Percentiles rank a stretch among this genome's conserved stretches.
Conservation (phyloP, 2,113 vertebrate genomes). For the Nasalis larvatus region DNA sequence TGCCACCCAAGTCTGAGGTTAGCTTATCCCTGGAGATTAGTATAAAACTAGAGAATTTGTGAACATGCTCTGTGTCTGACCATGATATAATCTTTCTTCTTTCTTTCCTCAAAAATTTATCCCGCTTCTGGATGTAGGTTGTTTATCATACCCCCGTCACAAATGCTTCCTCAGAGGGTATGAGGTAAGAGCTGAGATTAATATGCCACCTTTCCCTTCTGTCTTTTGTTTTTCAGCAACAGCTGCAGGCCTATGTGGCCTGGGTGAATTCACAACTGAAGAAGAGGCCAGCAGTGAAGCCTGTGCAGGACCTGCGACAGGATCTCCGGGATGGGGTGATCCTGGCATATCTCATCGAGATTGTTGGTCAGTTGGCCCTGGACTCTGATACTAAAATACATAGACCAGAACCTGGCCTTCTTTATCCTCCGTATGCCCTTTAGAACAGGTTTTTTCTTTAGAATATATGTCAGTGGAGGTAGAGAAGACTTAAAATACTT, state of each 20-base stretch:
- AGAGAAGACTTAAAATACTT: neutral
- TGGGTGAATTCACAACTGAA: slow-evolving; percentile 98
- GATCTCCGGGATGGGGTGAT: slow-evolving; percentile 96
- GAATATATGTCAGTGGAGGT: neutral
- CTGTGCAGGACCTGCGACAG: slow-evolving; percentile 90
- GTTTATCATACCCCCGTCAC: neutral
- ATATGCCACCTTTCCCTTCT: neutral
- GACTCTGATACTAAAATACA: neutral
- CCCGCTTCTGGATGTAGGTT: neutral
- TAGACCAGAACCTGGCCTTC: neutral
- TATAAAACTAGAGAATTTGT: neutral
- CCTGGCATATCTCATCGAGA: slow-evolving; percentile 94
- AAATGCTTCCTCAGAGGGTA: neutral
- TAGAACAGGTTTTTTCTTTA: slow-evolving; percentile 12
- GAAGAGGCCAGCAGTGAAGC: slow-evolving; percentile 90
- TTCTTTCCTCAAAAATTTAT: neutral
- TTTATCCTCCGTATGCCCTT: neutral
- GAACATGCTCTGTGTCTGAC: neutral
- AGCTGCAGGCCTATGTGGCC: slow-evolving; percentile 94
- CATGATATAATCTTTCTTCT: neutral
- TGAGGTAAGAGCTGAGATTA: neutral
- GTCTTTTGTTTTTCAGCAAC: slow-evolving; percentile 88
- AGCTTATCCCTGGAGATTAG: neutral
- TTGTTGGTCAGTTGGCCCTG: slow-evolving; percentile 91
- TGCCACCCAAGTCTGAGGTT: neutral